Evolutionary conservation across 2,113 vertebrate species (phyloP).

Genomic region (Phrynocephalus versicolor): DNA sequence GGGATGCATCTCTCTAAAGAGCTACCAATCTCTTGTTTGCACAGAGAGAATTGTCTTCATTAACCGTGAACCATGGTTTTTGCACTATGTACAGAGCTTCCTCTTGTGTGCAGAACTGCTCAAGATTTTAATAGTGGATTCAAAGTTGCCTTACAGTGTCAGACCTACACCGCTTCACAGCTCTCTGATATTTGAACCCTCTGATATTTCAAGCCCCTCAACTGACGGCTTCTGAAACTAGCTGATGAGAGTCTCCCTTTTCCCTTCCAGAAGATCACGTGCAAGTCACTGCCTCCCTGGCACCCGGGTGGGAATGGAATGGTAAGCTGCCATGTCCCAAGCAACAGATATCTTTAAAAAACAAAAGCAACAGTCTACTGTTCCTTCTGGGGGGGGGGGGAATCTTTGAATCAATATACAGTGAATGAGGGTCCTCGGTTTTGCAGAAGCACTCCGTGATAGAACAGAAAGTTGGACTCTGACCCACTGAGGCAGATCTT

Average conservation of each 20-base stretch:
- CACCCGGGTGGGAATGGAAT: not conserved
- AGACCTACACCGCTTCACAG: not conserved
- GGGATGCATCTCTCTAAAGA: not conserved
- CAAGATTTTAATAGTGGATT: not conserved
- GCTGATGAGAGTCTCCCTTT: not conserved
- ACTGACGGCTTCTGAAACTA: not conserved
- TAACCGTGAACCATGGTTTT: too few species aligned
- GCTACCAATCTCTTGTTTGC: not conserved
- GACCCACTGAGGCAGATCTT: accelerated
- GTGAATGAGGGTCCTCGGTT: not conserved
- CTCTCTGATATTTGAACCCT: too few species aligned
- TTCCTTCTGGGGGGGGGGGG: too few species aligned
- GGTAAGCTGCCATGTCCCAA: not conserved
- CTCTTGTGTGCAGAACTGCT: not conserved
- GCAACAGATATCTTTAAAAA: not conserved
- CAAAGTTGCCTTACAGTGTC: not conserved
- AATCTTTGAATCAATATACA: not conserved
- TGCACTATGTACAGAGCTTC: not conserved
- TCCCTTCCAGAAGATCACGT: not conserved
- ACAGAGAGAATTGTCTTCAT: too few species aligned
- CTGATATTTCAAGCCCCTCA: not conserved
- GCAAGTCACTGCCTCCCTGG: not conserved
- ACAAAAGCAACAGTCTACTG: not conserved
- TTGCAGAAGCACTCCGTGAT: not conserved
- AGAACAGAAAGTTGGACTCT: not conserved